Evolutionary conservation across 1,140 invertebrate genomes (phyloP).

Genomic region (Aphidius gifuensis): DNA sequence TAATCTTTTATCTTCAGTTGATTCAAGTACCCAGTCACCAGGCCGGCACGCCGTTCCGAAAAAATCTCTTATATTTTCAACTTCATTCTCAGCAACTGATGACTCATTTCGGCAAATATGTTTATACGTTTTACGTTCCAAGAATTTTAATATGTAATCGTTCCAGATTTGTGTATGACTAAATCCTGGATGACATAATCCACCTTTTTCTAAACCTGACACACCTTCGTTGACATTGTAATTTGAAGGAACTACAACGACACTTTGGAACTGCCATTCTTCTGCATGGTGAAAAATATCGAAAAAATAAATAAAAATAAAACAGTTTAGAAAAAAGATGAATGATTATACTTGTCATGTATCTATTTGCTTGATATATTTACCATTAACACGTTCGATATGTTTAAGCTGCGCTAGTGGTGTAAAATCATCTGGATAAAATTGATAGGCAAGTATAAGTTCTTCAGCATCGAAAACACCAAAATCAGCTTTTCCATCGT

Average conservation of each 20-base stretch:
- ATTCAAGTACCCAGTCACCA: conserved; percentile 62
- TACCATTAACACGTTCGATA: conserved; percentile 38
- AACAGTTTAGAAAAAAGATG: neutral
- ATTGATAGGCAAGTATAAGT: conserved; percentile 52
- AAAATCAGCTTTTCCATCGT: conserved; percentile 53
- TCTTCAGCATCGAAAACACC: conserved; percentile 60
- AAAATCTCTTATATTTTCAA: conserved; percentile 55
- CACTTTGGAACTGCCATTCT: conserved; percentile 57
- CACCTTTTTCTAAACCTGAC: conserved; percentile 49
- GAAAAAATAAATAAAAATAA: neutral
- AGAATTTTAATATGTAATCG: conserved; percentile 59
- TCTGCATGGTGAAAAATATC: conserved; percentile 45
- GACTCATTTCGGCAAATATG: conserved; percentile 32
- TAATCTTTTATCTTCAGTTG: conserved; percentile 53
- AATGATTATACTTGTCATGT: conserved; percentile 4
- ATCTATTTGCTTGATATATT: conserved; percentile 4
- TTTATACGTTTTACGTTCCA: conserved; percentile 53
- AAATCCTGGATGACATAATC: conserved; percentile 66
- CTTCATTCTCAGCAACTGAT: conserved; percentile 58
- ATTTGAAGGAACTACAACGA: conserved; percentile 54
- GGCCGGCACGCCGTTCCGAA: conserved; percentile 65
- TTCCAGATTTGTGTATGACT: conserved; percentile 56
- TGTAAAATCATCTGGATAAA: conserved; percentile 46
- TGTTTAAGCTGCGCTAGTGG: conserved; percentile 55
- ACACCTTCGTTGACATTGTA: conserved; percentile 42